A percentile compares a stretch with the other conserved stretches of the same genome.
Conservation (phyloP, 2,888 invertebrate genomes). For the Crocallis elinguaria region DNA sequence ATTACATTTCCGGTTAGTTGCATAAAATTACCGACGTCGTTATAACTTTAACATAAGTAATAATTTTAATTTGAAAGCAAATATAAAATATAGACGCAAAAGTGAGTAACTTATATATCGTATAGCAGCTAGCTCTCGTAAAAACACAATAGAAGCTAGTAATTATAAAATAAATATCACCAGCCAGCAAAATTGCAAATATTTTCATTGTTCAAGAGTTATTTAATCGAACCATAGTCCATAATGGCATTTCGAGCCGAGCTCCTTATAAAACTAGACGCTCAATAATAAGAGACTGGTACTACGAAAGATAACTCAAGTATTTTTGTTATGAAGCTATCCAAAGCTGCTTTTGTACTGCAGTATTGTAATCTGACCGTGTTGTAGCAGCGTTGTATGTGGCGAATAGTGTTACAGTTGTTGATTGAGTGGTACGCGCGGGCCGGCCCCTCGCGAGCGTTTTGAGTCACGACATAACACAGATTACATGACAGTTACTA, state of each 20-base stretch:
- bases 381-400: conserved; percentile 3
- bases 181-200: background rate
- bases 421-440: background rate
- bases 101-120: too few species aligned
- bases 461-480: conserved; percentile 20
- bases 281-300: conserved; percentile 5
- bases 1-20: too few species aligned
- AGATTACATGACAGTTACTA: background rate
- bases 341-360: conserved; percentile 4
- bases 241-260: conserved; percentile 1
- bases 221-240: background rate
- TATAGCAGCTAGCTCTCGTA: too few species aligned
- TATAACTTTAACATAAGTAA: too few species aligned
- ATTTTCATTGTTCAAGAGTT: conserved; percentile 7
- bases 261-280: conserved; percentile 3
- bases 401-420: background rate
- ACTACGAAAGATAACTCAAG: background rate
- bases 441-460: conserved; percentile 3
- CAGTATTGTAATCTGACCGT: background rate
- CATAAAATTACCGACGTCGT: too few species aligned
- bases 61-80: too few species aligned
- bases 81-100: too few species aligned
- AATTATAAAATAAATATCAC: background rate
- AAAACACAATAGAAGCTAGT: too few species aligned
- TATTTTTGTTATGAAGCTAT: background rate